Evolutionary conservation across 1,140 invertebrate species (phyloP).

Genomic region (Neotoxoptera formosana): DNA sequence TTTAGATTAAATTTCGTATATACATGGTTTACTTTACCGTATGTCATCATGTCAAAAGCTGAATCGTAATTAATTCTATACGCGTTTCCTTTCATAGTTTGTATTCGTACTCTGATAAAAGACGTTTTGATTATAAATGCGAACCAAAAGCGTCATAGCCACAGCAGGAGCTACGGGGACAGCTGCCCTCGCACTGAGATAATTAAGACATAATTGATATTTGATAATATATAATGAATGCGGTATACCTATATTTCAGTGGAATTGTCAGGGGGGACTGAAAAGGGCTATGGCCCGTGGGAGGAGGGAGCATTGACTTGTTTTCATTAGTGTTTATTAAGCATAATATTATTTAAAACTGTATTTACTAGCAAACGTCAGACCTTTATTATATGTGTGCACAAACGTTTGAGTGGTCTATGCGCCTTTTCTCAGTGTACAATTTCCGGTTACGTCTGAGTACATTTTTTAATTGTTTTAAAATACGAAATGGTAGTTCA

Average conservation of each 20-base stretch:
- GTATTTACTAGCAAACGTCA: neutral
- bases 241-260: neutral
- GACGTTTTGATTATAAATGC: neutral
- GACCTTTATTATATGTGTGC: neutral
- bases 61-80: slow-evolving; percentile 10
- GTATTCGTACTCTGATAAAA: slow-evolving; percentile 7
- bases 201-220: neutral
- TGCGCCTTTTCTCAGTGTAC: neutral
- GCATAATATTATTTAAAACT: slow-evolving; percentile 1
- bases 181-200: neutral
- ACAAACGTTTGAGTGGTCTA: too few species aligned
- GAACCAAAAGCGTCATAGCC: neutral
- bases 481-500: neutral
- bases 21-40: neutral
- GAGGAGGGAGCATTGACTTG: neutral
- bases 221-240: neutral
- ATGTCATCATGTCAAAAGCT: neutral
- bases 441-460: neutral
- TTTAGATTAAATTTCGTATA: neutral
- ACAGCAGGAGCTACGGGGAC: neutral
- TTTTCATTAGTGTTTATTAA: neutral
- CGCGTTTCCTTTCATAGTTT: neutral
- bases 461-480: neutral
- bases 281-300: neutral
- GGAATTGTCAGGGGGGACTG: neutral